phyloP scores from a whole-genome alignment of 2,888 invertebrate genomes.

The Macaria liturata region DNA sequence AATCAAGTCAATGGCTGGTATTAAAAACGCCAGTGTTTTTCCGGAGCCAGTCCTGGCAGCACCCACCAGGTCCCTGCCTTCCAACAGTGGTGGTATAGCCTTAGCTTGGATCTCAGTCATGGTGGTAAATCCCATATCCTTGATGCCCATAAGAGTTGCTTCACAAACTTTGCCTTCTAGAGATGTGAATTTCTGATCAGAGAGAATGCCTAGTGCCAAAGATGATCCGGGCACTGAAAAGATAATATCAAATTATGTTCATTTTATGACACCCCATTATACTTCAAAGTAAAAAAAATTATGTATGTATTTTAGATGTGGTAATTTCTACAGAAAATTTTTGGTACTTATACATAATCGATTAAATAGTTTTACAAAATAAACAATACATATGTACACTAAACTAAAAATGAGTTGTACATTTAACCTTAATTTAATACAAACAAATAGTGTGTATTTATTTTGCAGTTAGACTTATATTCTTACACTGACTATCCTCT shows the following conservation, averaged over 20 bases:
- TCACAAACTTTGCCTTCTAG: constrained; percentile 89
- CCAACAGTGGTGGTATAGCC: constrained; percentile 93
- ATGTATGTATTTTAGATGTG: too few relatives aligned
- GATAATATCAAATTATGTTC: too few relatives aligned
- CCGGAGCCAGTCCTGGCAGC: constrained; percentile 98
- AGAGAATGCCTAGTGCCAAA: constrained; percentile 84
- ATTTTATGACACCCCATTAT: too few relatives aligned
- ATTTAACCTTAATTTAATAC: too few relatives aligned
- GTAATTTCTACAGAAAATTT: too few relatives aligned
- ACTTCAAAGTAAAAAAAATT: too few relatives aligned
- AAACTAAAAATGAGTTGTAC: too few relatives aligned
- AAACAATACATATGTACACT: too few relatives aligned
- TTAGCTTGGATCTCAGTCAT: constrained; percentile 98
- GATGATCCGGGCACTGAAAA: constrained; percentile 84
- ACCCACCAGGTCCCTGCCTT: constrained; percentile 96
- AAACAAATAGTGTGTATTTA: too few relatives aligned
- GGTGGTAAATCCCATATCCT: constrained; percentile 95
- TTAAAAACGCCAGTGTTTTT: constrained; percentile 97
- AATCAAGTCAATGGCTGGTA: constrained; percentile 97
- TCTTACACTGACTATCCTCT: constrained; percentile 61
- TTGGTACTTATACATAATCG: too few relatives aligned
- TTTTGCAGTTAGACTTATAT: not conserved
- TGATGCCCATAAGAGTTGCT: constrained; percentile 91
- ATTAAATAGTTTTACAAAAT: too few relatives aligned
- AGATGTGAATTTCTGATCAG: constrained; percentile 83